Evolutionary conservation across 2,113 vertebrate species (phyloP).

Genomic region (Cinclus mexicanus): DNA sequence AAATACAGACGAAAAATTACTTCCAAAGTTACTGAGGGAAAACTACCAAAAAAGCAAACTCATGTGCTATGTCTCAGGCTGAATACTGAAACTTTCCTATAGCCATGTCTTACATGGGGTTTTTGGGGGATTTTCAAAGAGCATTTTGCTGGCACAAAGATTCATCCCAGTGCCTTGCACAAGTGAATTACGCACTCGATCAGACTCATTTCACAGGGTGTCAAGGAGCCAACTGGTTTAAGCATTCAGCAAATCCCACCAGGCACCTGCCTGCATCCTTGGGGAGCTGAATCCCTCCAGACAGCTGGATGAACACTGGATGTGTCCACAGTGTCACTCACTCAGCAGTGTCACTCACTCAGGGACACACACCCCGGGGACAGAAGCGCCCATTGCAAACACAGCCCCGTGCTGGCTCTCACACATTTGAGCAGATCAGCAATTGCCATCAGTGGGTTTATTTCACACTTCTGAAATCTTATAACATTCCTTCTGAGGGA

Average conservation of each 20-base stretch:
- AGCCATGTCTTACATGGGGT: not conserved
- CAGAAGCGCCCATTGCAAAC: fast-evolving
- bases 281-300: not conserved
- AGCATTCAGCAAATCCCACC: constrained; percentile 1
- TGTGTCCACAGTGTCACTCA: not conserved
- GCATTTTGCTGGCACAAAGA: not conserved
- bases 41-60: not conserved
- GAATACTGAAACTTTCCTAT: not conserved
- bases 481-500: not conserved
- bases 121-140: not conserved
- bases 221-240: not conserved
- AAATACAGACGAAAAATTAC: not conserved
- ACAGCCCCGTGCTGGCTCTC: not conserved
- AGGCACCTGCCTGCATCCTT: not conserved
- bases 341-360: not conserved
- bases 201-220: not conserved
- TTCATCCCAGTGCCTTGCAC: not conserved
- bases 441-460: not conserved
- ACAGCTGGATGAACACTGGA: not conserved
- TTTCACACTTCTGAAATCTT: not conserved
- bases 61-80: not conserved
- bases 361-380: not conserved
- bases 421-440: not conserved
- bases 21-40: not conserved
- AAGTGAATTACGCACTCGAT: not conserved